Evolutionary conservation across 2,797 vertebrate species (phyloP), one percentile per base, ranked within the genome.

Genomic region (Brotula barbata): DNA sequence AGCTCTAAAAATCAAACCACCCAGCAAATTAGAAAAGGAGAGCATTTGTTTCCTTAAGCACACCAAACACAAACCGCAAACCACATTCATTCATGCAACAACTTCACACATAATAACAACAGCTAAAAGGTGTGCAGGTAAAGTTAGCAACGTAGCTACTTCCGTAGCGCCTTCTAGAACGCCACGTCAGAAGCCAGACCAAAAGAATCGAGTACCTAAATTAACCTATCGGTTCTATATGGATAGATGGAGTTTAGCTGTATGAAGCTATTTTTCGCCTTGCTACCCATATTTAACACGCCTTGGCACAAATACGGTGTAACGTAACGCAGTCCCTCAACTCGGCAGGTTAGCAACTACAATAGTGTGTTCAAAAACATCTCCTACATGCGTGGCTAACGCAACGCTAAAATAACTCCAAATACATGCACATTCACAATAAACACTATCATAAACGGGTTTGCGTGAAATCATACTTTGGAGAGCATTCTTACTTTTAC

Each of bases 111-210:
- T 1, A 0, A 6, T 6, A 14, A 39, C 2, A 22, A 9, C 43
- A 2, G 11, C 16, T 22, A 22, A 22, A 4, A 22, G 12, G 2
- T 13, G 14, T 2, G 6, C 13, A 1, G 17, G 10, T 45, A 34
- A 28, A 13, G 52, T 22, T 42, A 58, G 44, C 47, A 44, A 6
- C 11, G 17, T 23, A 54, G 77, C 70, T 63, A 75, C 82, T 89
- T 88, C 85, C 83, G 74, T 74, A 83, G 81, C 75, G 42, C 17
- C 9, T 68, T 76, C 71, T 31, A 52, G 71, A 88, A 81, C 78
- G 88, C 89, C 90, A 90, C 90, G 89, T 90, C 89, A 91, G 80
- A 87, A 58, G 57, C 63, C 82, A 86, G 80, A 83, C 83, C 63
- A 50, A 58, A 86, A 22, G 23, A 81, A 54, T 83, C 76, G 66